Evolutionary conservation across 2,113 vertebrate genomes (phyloP), one percentile per base, ranked within the genome.

Genomic region (Laticauda laticaudata): DNA sequence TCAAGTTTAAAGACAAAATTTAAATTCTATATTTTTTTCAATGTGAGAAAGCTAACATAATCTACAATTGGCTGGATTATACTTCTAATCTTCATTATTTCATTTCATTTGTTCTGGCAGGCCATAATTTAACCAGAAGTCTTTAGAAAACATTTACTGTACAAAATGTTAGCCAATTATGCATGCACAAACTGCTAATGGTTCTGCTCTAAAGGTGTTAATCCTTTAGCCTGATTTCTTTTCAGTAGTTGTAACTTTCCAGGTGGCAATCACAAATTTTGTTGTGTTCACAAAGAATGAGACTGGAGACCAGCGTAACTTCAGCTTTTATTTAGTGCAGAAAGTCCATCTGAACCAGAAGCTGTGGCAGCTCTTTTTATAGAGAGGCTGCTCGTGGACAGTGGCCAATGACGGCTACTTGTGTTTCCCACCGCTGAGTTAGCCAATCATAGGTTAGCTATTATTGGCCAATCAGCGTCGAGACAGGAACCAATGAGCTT

Each of bases 161-260:
- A 56, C 92, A 48, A 54, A 8, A 1, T 54, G 26, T 29, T 81
- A 93, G 51, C 85, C 45, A 93, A 88, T 54, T 91, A 91, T 92
- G 93, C 86, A 56, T 92, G 86, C 23, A n/a, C 3, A 86, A 48
- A 18, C 24, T 93, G 93, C 91, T 94, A 43, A 81, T 92, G 23
- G 53, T 89, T 54, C 18, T 57, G 14, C 2, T 91, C 93, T 93
- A 81, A 87, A 2, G 10, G 10, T 39, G 88, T 92, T 90, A 24
- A 1, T 5, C 7, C 23, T 18, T 90, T 90, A 6, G 48, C 5
- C 5, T 69, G 29, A 59, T 55, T 88, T 0, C 0, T 87, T 93
- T 91, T 90, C 81, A 87, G 6, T 43, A 81, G 87, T 93, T 93
- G 48, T 95, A 89, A 51, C 8, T 92, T 85, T 51, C 53, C n/a